phyloP scores from a whole-genome alignment of 2,113 vertebrate genomes.

The Tachycineta bicolor region DNA sequence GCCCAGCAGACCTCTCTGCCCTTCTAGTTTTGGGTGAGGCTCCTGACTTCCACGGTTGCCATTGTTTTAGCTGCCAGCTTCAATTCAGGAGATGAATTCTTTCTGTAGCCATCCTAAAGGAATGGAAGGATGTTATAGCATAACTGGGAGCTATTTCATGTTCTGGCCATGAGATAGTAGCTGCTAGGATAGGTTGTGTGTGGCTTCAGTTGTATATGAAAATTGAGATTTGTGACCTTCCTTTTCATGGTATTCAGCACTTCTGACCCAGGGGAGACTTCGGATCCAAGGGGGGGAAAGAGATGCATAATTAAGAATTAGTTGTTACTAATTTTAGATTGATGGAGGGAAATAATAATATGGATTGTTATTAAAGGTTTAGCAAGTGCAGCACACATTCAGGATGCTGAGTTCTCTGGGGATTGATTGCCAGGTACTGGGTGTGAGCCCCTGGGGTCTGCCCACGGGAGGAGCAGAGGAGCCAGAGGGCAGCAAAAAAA shows the following conservation, averaged over 20 bases:
- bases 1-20: neutral
- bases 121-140: neutral
- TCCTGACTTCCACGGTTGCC: neutral
- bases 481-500: neutral
- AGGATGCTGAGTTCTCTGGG: neutral
- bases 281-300: neutral
- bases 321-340: neutral
- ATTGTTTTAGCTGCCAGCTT: neutral
- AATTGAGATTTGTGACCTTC: neutral
- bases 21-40: neutral
- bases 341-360: neutral
- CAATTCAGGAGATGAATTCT: neutral
- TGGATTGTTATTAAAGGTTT: neutral
- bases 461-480: neutral
- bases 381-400: accelerated
- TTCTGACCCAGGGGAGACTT: neutral
- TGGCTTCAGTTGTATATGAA: neutral
- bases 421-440: too few relatives aligned
- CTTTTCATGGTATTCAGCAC: neutral
- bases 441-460: neutral
- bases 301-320: neutral
- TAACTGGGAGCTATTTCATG: neutral
- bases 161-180: neutral
- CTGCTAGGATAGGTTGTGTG: accelerated
- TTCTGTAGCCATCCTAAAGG: neutral